Conservation (phyloP, 1,140 invertebrate genomes). For the Aleiodes sp. region DNA sequence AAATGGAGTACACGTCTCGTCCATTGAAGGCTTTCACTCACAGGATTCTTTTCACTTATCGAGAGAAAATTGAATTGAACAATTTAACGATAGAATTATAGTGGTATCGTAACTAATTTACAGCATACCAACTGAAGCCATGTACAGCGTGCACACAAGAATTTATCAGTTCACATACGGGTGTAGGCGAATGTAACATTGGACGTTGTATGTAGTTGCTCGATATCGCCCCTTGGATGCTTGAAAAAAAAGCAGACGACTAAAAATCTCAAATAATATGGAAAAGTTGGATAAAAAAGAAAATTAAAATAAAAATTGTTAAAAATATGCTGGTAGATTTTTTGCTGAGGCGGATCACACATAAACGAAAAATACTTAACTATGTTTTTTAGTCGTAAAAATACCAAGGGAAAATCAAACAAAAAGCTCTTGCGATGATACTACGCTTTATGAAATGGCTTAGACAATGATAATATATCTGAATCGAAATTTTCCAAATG, state of each 20-base stretch:
- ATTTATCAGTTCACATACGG: conserved; percentile 14
- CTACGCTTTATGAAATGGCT: not conserved
- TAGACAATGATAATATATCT: not conserved
- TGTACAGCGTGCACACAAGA: conserved; percentile 3
- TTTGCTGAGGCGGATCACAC: conserved; percentile 13
- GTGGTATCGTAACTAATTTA: not conserved
- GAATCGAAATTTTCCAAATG: conserved; percentile 13
- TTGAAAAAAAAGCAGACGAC: not conserved
- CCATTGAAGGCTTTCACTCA: not conserved
- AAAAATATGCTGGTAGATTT: not conserved
- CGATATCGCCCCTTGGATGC: not conserved
- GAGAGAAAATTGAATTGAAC: conserved; percentile 2
- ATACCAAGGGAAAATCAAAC: not conserved
- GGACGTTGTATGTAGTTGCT: not conserved
- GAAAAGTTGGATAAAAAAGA: not conserved
- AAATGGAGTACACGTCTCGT: not conserved
- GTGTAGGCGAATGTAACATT: not conserved
- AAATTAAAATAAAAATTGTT: not conserved
- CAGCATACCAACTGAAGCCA: conserved; percentile 5
- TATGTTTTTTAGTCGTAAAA: not conserved
- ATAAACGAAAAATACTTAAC: conserved; percentile 8
- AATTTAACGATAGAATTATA: conserved; percentile 12
- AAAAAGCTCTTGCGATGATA: not conserved
- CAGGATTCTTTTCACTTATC: not conserved
- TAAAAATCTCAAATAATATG: conserved; percentile 10